These are phyloP conservation scores for Amazona guildingii DNA, from an alignment of 2,113 vertebrate species.

Conservation along the genomic window DNA sequence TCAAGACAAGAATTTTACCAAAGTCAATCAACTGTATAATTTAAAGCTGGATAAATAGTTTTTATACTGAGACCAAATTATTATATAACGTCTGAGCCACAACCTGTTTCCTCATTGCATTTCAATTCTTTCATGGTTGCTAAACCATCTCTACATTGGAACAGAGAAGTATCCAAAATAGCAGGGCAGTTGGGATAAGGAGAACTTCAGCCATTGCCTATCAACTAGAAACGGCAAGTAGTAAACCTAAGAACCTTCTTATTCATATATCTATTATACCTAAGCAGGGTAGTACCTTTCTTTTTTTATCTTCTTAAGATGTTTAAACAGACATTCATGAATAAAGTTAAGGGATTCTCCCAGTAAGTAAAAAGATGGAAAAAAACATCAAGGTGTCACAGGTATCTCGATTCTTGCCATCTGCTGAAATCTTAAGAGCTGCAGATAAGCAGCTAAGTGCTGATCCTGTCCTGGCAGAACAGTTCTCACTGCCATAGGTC, in stretches of 20 bases:
- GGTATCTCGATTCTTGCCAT: not conserved
- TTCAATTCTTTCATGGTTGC: not conserved
- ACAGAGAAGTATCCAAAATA: not conserved
- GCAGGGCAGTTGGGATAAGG: not conserved
- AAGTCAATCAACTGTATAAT: constrained; percentile 20
- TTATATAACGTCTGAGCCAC: constrained; percentile 33
- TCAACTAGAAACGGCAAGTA: not conserved
- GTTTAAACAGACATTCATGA: not conserved
- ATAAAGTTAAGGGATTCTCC: not conserved
- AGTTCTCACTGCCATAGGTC: not conserved
- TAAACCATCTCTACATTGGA: not conserved
- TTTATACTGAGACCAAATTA: not conserved
- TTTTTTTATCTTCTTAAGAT: not conserved
- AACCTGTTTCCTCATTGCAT: constrained; percentile 24
- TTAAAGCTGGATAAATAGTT: not conserved
- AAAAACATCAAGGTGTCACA: not conserved
- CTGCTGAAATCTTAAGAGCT: not conserved
- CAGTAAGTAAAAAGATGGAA: not conserved
- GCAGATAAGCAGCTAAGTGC: not conserved
- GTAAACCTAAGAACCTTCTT: not conserved
- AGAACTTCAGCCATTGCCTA: not conserved
- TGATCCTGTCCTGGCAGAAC: not conserved
- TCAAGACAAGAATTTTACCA: not conserved
- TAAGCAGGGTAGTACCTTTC: not conserved
- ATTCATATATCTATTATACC: not conserved